phyloP scores from a whole-genome alignment of 2,888 invertebrate species.

The Scaptomyza reducta region DNA sequence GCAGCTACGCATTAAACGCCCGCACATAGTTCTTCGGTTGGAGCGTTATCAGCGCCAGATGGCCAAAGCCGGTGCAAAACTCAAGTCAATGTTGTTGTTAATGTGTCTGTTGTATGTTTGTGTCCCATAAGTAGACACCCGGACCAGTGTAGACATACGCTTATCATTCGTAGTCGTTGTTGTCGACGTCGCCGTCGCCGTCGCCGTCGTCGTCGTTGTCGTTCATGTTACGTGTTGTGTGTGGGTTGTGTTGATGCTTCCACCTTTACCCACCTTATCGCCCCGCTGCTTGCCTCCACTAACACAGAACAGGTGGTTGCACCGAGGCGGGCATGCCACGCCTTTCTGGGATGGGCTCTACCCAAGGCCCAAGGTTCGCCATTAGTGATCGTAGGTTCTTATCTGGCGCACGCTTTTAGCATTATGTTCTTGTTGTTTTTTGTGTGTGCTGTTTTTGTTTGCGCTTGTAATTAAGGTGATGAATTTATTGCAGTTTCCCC shows the following conservation, averaged over 20 bases:
- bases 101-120: not conserved
- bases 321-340: constrained; percentile 50
- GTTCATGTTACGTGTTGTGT: not conserved
- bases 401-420: constrained; percentile 66
- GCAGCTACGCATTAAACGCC: constrained; percentile 62
- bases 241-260: constrained; percentile 17
- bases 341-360: not conserved
- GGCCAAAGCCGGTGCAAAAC: constrained; percentile 52
- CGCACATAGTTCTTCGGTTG: constrained; percentile 33
- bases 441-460: constrained; percentile 43
- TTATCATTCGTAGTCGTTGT: constrained; percentile 1
- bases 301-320: constrained; percentile 76
- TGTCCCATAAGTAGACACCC: constrained; percentile 1
- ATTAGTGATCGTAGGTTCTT: constrained; percentile 65
- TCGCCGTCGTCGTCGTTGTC: not conserved
- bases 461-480: constrained; percentile 73
- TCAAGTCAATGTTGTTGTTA: too few species aligned
- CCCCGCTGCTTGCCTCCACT: not conserved
- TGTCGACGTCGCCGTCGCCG: constrained; percentile 1
- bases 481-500: constrained; percentile 60
- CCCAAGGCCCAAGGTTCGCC: constrained; percentile 64
- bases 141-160: constrained; percentile 8
- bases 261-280: not conserved
- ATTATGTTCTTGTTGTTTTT: constrained; percentile 30
- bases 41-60: constrained; percentile 67